Base-by-base conservation (phyloP, 2,888 invertebrate genomes). In the Poecilobothrus nobilitatus region DNA sequence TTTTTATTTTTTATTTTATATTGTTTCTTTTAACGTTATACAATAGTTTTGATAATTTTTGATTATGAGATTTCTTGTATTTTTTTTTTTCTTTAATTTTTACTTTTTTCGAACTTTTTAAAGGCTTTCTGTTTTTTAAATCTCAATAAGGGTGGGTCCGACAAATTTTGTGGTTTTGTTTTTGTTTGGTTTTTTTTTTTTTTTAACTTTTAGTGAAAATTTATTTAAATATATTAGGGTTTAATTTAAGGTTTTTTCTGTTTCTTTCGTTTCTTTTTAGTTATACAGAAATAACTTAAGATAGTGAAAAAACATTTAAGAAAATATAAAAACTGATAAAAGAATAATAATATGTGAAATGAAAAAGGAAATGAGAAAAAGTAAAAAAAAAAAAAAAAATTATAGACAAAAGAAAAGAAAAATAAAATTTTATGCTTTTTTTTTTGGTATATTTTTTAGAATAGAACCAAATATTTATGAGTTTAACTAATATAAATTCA, bases 21-120 rank as follows among this genome's bases (percentile, higher is more conserved):
- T 53, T 53, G 53, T 53, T 53, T 53, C 15, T 53, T 53, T 18
- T 53, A 53, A 53, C 53, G 53, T 9, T 53, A 53, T 53, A 53
- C 53, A 53, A 53, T 53, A 53, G 53, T 53, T 53, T 53, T 53
- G 53, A 53, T 53, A 53, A 53, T 53, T 53, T 53, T 53, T 53
- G 18, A 53, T 53, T 53, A 53, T 53, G 18, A 53, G 53, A 53
- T 53, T 53, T 53, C 9, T 53, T 53, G 18, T 53, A 2, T 9
- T 53, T 15, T n/a, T n/a, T 53, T 53, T 53, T n/a, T 53, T n/a
- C 53, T 53, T 53, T 18, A 53, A 53, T 5, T 18, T 2, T 53
- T 53, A 12, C 3, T 53, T 53, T 15, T 53, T 15, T 44, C 3
- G 15, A 10, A 44, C 12, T 15, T 44, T n/a, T 27, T 2, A 27